Evolutionary conservation across 2,888 invertebrate genomes (phyloP), one percentile per base, ranked within the genome.

Genomic region (Parnassius glacialis): DNA sequence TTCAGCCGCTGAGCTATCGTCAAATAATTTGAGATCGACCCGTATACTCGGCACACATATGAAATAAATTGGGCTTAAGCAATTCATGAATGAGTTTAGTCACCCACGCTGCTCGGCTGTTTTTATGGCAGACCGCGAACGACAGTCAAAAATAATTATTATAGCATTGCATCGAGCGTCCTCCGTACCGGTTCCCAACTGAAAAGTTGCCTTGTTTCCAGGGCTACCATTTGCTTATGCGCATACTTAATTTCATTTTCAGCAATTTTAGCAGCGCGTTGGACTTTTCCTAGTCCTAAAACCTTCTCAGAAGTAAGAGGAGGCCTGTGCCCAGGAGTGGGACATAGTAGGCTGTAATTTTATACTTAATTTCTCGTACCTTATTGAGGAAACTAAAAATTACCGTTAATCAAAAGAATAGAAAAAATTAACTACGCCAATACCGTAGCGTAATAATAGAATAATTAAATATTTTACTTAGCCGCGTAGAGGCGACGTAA

Each of bases 121-220:
- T 80, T 79, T 79, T 79, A 76, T 75, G 72, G 71, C 69, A 66
- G 65, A 64, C 69, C 66, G 67, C 69, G 66, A 65, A 67, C 68
- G 70, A 69, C 65, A 61, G 66, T 72, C 80, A 69, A 80, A 84
- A 83, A 84, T 90, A 88, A 90, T 88, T 81, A 82, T 79, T 88
- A 82, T 84, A 85, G 73, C 88, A 87, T 76, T 78, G 75, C 78
- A 78, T 71, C 61, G 61, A 73, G 67, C 71, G 81, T 75, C 75
- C 79, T 76, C 75, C 74, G 72, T 74, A 59, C 63, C 59, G 64
- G 64, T 64, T 65, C 52, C 62, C 60, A 64, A 59, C 73, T 68
- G 65, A 71, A 76, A 83, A 83, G 83, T 81, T 80, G 75, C 59
- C 59, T 67, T 44, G 64, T 44, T 16, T 52, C 34, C 59, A 74